Evolutionary conservation across 2,797 vertebrate genomes (phyloP).

Genomic region (Periparus ater): DNA sequence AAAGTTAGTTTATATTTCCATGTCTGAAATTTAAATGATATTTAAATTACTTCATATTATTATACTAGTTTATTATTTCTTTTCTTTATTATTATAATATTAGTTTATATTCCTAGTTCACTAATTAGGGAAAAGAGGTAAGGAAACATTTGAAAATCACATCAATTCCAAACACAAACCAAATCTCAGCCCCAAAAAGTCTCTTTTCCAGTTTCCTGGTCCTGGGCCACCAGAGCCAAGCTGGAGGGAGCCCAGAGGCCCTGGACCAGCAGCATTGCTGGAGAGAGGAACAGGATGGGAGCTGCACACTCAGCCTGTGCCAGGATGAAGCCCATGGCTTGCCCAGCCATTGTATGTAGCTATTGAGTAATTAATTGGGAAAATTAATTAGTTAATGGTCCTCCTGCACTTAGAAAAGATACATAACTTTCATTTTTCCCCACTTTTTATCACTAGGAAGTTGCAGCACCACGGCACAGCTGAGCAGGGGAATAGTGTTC

Average conservation of each 20-base stretch:
- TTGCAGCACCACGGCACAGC: rapidly evolving
- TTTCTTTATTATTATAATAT: background rate
- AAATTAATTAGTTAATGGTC: slow-evolving; percentile 1
- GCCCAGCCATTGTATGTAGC: background rate
- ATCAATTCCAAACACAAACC: background rate
- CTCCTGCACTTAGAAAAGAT: background rate
- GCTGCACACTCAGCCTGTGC: background rate
- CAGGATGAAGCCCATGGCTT: background rate
- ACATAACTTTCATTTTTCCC: background rate
- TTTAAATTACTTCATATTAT: background rate
- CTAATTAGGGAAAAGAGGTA: background rate
- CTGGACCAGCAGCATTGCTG: background rate
- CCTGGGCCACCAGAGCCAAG: background rate
- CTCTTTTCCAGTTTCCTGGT: background rate
- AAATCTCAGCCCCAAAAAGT: background rate
- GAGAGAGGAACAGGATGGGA: background rate
- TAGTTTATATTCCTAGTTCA: background rate
- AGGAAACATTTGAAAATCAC: background rate
- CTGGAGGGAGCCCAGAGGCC: background rate
- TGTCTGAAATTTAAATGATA: background rate
- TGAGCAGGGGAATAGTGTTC: background rate
- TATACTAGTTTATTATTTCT: background rate
- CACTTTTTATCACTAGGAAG: background rate
- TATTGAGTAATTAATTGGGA: background rate
- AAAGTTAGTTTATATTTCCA: background rate